Evolutionary conservation across 2,113 vertebrate species (phyloP).

Genomic region (Plecturocebus donacophilus): DNA sequence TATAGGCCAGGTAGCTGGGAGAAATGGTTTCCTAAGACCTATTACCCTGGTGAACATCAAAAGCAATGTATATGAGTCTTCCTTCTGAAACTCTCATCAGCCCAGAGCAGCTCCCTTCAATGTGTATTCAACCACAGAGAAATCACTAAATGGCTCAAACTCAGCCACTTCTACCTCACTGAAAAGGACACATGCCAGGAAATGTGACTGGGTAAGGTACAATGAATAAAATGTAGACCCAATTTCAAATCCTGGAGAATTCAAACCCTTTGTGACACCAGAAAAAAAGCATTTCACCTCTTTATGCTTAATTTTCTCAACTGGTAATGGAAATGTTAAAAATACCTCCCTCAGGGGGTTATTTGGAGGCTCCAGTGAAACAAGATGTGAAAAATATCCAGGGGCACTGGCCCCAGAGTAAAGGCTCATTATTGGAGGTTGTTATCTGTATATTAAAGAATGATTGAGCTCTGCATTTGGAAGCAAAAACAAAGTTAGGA

Average conservation of each 20-base stretch:
- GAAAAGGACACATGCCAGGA: background rate
- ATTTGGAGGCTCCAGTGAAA: background rate
- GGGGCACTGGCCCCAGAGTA: background rate
- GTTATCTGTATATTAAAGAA: background rate
- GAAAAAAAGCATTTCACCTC: background rate
- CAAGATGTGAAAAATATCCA: background rate
- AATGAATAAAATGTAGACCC: background rate
- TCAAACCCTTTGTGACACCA: background rate
- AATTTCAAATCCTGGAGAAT: background rate
- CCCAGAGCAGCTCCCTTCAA: background rate
- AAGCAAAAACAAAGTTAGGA: background rate
- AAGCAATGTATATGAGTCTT: background rate
- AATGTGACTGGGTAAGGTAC: background rate
- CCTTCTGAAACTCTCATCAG: background rate
- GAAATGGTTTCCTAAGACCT: background rate
- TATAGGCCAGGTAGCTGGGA: background rate
- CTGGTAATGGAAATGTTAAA: background rate
- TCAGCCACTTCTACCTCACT: background rate
- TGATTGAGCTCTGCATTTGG: background rate
- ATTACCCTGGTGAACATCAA: background rate
- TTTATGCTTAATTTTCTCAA: background rate
- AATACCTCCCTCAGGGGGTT: background rate
- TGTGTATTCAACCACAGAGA: background rate
- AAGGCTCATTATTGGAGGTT: background rate
- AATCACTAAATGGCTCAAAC: background rate